Conservation (phyloP, 2,888 invertebrate species). For the Gonocerus acuteangulatus region DNA sequence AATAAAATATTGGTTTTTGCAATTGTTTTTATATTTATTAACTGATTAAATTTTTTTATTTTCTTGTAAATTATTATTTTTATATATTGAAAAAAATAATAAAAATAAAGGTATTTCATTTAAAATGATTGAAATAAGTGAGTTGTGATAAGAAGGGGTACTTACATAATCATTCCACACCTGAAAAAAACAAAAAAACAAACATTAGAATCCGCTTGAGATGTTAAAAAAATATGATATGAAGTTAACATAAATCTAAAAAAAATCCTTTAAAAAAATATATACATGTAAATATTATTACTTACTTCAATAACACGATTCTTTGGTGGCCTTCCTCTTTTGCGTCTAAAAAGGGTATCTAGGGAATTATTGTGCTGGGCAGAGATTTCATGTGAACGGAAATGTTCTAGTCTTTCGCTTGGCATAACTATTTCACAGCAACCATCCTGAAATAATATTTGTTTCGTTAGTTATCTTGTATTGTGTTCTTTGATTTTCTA, state of each 20-base stretch:
- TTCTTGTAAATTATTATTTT: no score
- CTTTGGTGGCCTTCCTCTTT: slow-evolving; percentile 93
- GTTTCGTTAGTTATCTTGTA: no score
- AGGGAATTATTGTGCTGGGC: slow-evolving; percentile 65
- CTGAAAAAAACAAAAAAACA: slow-evolving; percentile 40
- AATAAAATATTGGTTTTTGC: no score
- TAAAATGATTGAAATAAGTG: no score
- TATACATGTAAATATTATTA: neutral
- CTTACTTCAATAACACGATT: slow-evolving; percentile 74
- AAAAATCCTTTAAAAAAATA: no score
- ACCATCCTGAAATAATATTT: slow-evolving; percentile 37
- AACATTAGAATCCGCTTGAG: slow-evolving; percentile 19
- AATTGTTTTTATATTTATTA: no score
- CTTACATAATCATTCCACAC: slow-evolving; percentile 78
- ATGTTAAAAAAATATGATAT: no score
- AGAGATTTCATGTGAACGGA: slow-evolving; percentile 39
- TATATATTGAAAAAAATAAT: no score
- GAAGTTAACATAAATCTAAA: no score
- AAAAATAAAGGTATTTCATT: no score
- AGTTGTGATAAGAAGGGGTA: slow-evolving; percentile 37
- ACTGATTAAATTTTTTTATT: no score
- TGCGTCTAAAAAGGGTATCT: slow-evolving; percentile 86
- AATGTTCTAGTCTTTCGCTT: slow-evolving; percentile 39
- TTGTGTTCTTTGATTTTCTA: neutral
- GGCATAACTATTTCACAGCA: slow-evolving; percentile 39